Evolutionary conservation across 2,797 vertebrate species (phyloP).

Genomic region (Artibeus lituratus): DNA sequence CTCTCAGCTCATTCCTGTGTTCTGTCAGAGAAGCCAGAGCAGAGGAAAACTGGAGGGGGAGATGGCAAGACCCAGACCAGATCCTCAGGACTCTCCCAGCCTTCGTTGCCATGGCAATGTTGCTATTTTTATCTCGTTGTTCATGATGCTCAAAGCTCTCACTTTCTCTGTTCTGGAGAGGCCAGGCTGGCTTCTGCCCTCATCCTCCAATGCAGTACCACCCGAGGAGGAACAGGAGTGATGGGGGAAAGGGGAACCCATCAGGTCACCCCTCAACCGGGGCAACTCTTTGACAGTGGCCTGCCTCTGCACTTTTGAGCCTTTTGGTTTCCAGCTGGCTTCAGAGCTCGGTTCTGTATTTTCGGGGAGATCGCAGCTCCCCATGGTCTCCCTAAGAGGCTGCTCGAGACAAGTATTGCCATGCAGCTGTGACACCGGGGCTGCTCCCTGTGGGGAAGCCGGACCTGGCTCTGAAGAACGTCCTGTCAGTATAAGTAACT

Average conservation of each 20-base stretch:
- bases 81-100: constrained; percentile 82
- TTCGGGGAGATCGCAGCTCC: background rate
- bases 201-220: background rate
- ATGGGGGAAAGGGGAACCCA: background rate
- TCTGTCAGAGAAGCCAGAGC: constrained; percentile 40
- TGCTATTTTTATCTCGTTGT: constrained; percentile 83
- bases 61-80: constrained; percentile 73
- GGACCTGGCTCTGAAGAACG: background rate
- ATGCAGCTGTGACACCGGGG: background rate
- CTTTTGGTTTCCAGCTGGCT: constrained; percentile 3
- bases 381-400: background rate
- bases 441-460: background rate
- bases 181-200: constrained; percentile 65
- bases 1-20: constrained; percentile 35
- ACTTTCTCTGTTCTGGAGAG: constrained; percentile 77
- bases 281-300: background rate
- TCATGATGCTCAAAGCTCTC: constrained; percentile 79
- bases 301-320: background rate
- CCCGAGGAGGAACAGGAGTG: background rate
- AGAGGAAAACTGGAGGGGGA: constrained; percentile 40
- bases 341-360: background rate
- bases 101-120: constrained; percentile 81
- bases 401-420: background rate
- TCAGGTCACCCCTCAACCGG: background rate
- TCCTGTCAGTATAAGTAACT: background rate